Conservation (phyloP, 2,888 invertebrate species). For the Altica lythri region DNA sequence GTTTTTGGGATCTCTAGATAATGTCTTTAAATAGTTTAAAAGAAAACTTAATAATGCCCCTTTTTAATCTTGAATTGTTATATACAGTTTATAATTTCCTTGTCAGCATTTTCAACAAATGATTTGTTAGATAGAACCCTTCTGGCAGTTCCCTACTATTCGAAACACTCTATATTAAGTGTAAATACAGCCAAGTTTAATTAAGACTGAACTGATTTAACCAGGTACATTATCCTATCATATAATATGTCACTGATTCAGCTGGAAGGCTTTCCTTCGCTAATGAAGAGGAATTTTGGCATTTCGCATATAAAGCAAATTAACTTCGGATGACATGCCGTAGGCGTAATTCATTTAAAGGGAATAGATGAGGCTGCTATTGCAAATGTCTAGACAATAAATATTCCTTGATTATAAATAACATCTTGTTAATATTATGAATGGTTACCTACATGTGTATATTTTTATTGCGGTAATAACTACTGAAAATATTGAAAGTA, state of each 20-base stretch:
- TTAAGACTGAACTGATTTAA: slow-evolving; percentile 20
- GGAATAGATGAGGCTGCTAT: slow-evolving; percentile 3
- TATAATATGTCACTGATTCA: slow-evolving; percentile 26
- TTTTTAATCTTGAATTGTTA: too few relatives aligned
- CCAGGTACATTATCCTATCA: slow-evolving; percentile 20
- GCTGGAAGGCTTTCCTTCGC: slow-evolving; percentile 22
- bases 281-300: slow-evolving; percentile 31
- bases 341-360: slow-evolving; percentile 18
- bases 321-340: slow-evolving; percentile 24
- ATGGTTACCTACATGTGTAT: too few relatives aligned
- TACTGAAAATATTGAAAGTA: too few relatives aligned
- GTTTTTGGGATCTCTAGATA: too few relatives aligned
- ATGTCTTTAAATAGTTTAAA: too few relatives aligned
- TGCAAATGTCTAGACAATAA: slow-evolving; percentile 5
- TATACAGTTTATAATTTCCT: too few relatives aligned
- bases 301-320: slow-evolving; percentile 30
- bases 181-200: slow-evolving; percentile 9
- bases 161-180: not conserved
- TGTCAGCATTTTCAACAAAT: too few relatives aligned
- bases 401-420: not conserved
- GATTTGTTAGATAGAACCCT: too few relatives aligned
- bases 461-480: too few relatives aligned
- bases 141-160: not conserved
- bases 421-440: too few relatives aligned
- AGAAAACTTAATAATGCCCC: too few relatives aligned